phyloP scores from a whole-genome alignment of 2,888 invertebrate genomes.

The Scaptomyza flava region DNA sequence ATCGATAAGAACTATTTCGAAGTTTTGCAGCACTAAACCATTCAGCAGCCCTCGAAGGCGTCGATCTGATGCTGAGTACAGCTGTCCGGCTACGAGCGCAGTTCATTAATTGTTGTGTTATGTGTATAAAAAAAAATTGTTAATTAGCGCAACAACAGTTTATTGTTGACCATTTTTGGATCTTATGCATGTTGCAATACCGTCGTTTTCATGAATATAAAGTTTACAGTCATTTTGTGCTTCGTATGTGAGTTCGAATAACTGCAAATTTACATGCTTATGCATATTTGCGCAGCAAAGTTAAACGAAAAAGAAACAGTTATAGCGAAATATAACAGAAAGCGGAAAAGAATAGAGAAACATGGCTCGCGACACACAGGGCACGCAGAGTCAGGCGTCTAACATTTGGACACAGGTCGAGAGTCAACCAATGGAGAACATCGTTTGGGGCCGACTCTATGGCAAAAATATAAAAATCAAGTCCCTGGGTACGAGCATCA shows the following conservation, averaged over 20 bases:
- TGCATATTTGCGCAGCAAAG: constrained; percentile 49
- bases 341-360: constrained; percentile 35
- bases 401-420: constrained; percentile 82
- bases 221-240: constrained; percentile 6
- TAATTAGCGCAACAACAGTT: constrained; percentile 18
- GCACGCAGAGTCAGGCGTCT: constrained; percentile 80
- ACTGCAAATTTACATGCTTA: constrained; percentile 53
- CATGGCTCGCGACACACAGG: constrained; percentile 81
- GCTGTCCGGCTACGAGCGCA: constrained; percentile 22
- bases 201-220: constrained; percentile 1
- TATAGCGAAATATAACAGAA: constrained; percentile 22
- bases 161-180: constrained; percentile 33
- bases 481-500: constrained; percentile 82
- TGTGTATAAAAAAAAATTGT: constrained; percentile 28
- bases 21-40: background rate
- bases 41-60: constrained; percentile 17
- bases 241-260: constrained; percentile 42
- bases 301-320: constrained; percentile 34
- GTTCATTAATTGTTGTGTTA: constrained; percentile 26
- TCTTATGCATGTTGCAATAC: constrained; percentile 10
- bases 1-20: background rate
- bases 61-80: constrained; percentile 16
- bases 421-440: constrained; percentile 82
- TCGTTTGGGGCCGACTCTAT: constrained; percentile 84
- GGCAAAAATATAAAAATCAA: constrained; percentile 83